Evolutionary conservation across 2,888 invertebrate genomes (phyloP), one percentile per base, ranked within the genome.

Genomic region (Cosmorhoe ocellata): DNA sequence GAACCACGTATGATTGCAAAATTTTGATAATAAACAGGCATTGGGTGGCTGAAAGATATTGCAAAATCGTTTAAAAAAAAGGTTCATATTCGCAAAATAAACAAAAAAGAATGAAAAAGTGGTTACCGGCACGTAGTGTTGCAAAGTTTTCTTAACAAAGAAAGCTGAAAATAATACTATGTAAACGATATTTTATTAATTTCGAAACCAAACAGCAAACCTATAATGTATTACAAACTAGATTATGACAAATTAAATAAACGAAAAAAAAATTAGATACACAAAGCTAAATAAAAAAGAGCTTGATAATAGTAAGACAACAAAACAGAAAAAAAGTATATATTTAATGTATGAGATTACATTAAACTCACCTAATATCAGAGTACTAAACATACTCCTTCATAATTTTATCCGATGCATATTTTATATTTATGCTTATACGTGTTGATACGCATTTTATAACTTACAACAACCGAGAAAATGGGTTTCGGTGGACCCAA

Each of bases 1-100:
- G 11, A 54, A 42, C 58, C 74, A 67, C 3, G 83, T 82, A 41
- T 86, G 86, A 18, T 82, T 83, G 43, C 86, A 86, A 12, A 60
- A 50, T 18, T 60, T 64, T 10, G 84, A 69, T 39, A 67, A 40
- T 0, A 70, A 51, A 44, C 86, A 86, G 12, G 59, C 55, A 13
- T 61, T 52, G 3, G 65, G 39, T n/a, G 69, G 59, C 86, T 85
- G 40, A 22, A 71, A 34, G 37, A 4, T 3, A 36, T 41, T 18
- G 5, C 3, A 37, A 32, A 13, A 12, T 9, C 1, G 3, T 32
- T 18, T 4, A 18, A 18, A 3, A 18, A 3, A 18, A 33, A 9
- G 5, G 1, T 33, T 33, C 18, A 3, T 18, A 18, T 18, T 13
- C 8, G 13, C 9, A 33, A 33, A 33, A 34, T 1, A 22, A 14